phyloP scores from a whole-genome alignment of 2,797 vertebrate genomes.

The Craterocephalus amniculus region DNA sequence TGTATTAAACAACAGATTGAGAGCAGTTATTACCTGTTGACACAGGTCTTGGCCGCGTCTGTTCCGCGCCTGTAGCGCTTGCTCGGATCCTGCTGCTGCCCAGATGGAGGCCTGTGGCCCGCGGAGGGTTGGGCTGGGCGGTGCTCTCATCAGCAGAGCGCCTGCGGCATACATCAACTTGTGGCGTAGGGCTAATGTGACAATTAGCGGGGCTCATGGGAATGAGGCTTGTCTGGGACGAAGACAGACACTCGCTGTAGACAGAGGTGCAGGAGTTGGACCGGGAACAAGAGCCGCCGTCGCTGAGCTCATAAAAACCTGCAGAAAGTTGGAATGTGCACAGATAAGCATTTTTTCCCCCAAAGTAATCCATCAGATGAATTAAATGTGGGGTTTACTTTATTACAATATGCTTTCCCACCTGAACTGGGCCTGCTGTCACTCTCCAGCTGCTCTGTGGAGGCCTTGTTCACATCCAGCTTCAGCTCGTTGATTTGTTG shows the following conservation, averaged over 20 bases:
- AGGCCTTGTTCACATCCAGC: conserved; percentile 86
- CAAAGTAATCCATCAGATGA: conserved; percentile 4
- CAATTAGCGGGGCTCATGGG: conserved; percentile 68
- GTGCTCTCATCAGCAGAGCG: conserved; percentile 90
- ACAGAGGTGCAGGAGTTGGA: conserved; percentile 95
- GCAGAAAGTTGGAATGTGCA: conserved; percentile 21
- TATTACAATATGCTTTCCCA: conserved; percentile 56
- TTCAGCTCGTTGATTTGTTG: conserved; percentile 92
- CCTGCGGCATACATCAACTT: conserved; percentile 79
- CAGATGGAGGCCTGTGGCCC: conserved; percentile 77
- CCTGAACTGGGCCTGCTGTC: conserved; percentile 98
- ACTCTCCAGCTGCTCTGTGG: conserved; percentile 88
- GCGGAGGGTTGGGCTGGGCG: conserved; percentile 75
- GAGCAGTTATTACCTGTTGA: conserved; percentile 88
- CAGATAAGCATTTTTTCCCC: conserved; percentile 10
- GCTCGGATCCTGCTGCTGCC: conserved; percentile 78
- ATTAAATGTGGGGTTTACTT: neutral
- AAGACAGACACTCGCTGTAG: conserved; percentile 90
- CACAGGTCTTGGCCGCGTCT: conserved; percentile 87
- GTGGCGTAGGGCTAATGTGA: conserved; percentile 43
- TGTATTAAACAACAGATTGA: conserved; percentile 16
- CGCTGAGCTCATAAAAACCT: conserved; percentile 98
- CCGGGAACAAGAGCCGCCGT: conserved; percentile 91
- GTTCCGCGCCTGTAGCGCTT: conserved; percentile 63
- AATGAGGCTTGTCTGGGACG: conserved; percentile 81